Evolutionary conservation across 2,888 invertebrate genomes (phyloP), one percentile per base, ranked within the genome.

Genomic region (Callinectes sapidus): DNA sequence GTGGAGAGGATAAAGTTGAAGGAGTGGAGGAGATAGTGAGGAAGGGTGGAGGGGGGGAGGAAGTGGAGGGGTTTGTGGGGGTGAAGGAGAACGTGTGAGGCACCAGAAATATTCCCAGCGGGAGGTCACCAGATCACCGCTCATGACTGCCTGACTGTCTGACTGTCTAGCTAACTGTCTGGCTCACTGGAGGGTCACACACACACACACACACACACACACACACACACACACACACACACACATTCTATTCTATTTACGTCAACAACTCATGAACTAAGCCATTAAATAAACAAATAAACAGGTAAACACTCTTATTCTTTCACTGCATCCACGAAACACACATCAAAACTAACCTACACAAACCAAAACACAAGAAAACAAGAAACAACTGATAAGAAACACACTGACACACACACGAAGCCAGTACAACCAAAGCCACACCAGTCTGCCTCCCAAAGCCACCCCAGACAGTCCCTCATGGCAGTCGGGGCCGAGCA

Each of bases 31-130:
- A 23, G 77, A 32, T 32, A 77, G 8, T 13, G 23, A 77, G 23
- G 28, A 10, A n/a, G 23, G 71, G 18, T 23, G n/a, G 16, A 8
- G n/a, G 6, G 18, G n/a, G 32, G 14, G 39, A 23, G 23, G 87
- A 10, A 18, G 39, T 87, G 87, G 42, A 32, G 87, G 48, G 55
- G 10, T 28, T 48, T 5, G 55, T 61, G 32, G 14, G 13, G 39
- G 32, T 89, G 89, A 16, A 23, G 32, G 23, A 8, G 32, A 48
- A 48, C 13, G 32, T 77, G 54, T 39, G 81, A 32, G 81, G 77
- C 28, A 23, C 42, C 48, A 90, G 90, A 90, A 81, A 90, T 81
- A 90, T 35, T 35, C 90, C 71, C 90, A 55, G 89, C 28, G 10
- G 89, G 89, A 89, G 89, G 61, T 61, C 48, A 48, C 8, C 48